Conservation (phyloP, 2,888 invertebrate species). For the Diarsia brunnea region DNA sequence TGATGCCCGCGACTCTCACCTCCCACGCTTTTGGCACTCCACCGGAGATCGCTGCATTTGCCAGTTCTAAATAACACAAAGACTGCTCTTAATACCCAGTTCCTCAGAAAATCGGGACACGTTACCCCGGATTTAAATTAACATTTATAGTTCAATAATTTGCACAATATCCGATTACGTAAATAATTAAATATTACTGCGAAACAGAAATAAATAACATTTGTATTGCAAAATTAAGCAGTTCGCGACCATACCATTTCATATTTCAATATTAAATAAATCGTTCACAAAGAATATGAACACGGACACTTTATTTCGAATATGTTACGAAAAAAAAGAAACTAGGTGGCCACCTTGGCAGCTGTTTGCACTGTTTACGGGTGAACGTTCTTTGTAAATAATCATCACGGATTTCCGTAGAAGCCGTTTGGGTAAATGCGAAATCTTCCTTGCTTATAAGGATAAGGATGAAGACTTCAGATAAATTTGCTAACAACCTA, state of each 20-base stretch:
- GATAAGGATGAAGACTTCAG: slow-evolving; percentile 72
- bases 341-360: slow-evolving; percentile 65
- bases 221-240: slow-evolving; percentile 3
- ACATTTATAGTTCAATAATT: slow-evolving; percentile 34
- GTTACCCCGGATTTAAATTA: slow-evolving; percentile 68
- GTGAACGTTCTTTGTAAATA: slow-evolving; percentile 68
- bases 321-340: slow-evolving; percentile 51
- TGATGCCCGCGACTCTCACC: slow-evolving; percentile 73
- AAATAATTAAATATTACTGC: not conserved
- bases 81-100: slow-evolving; percentile 86
- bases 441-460: slow-evolving; percentile 71
- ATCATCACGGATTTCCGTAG: slow-evolving; percentile 70
- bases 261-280: slow-evolving; percentile 30
- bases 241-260: not conserved
- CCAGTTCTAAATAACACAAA: slow-evolving; percentile 86
- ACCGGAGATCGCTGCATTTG: slow-evolving; percentile 84
- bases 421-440: slow-evolving; percentile 65
- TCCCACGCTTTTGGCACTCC: slow-evolving; percentile 88
- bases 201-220: slow-evolving; percentile 5
- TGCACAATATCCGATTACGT: slow-evolving; percentile 32
- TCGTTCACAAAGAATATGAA: slow-evolving; percentile 22
- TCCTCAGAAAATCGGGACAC: slow-evolving; percentile 79
- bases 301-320: slow-evolving; percentile 12
- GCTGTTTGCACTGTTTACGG: slow-evolving; percentile 52
- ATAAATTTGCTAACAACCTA: slow-evolving; percentile 78